Conservation (phyloP, 2,888 invertebrate genomes). For the Elgonia sp. region DNA sequence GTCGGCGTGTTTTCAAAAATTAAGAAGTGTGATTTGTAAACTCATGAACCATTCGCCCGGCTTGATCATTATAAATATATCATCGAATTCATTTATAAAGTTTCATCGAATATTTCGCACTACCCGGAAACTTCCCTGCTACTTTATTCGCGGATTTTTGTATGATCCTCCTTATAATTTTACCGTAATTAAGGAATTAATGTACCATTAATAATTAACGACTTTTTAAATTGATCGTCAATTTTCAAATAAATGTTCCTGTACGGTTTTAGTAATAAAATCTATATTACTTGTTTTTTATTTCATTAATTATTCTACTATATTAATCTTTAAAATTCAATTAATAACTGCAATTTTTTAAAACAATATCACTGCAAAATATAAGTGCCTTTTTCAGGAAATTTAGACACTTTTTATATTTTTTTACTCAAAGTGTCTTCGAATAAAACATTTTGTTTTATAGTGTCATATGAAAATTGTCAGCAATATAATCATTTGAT, state of each 20-base stretch:
- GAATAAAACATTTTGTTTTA: no score
- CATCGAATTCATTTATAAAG: conserved; percentile 44
- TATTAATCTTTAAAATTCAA: no score
- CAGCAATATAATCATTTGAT: no score
- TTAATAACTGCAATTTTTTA: no score
- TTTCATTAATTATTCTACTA: not conserved
- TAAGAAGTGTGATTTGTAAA: conserved; percentile 65
- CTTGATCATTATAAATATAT: conserved; percentile 24
- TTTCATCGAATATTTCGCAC: conserved; percentile 22
- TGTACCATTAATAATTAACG: conserved; percentile 1
- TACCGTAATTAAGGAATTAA: conserved; percentile 38
- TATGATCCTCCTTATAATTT: conserved; percentile 27
- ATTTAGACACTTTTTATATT: no score
- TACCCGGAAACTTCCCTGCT: conserved; percentile 15
- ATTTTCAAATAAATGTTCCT: conserved; percentile 1
- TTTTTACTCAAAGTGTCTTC: no score
- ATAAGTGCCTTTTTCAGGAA: no score
- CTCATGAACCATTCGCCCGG: conserved; percentile 33
- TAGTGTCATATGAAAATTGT: no score
- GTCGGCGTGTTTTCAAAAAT: conserved; percentile 55
- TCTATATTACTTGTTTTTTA: not conserved
- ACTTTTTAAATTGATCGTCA: conserved; percentile 22
- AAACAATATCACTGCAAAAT: no score
- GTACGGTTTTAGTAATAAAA: not conserved
- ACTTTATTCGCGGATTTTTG: conserved; percentile 39